Base-by-base conservation (phyloP, 2,113 vertebrate genomes). In the Bujurquina vittata region DNA sequence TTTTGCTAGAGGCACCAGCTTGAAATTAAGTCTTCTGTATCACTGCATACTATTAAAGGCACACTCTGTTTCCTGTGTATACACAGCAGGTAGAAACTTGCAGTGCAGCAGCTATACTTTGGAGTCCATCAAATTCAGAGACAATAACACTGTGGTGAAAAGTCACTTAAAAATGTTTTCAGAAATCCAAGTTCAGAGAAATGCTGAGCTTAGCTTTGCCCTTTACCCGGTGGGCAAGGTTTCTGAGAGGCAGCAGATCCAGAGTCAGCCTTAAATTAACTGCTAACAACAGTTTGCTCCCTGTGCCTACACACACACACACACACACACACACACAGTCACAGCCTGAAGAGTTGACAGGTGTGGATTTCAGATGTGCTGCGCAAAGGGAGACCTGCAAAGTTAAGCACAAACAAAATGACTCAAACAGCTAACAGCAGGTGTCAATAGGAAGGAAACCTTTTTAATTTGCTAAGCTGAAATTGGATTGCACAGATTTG, bases 231-330 rank as follows among this genome's bases (percentile, higher is more conserved):
- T 60, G 37, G 83, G 26, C n/a, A 80, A 78, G 61, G 40, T 77
- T 83, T 57, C 46, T 58, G 59, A 56, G 83, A n/a, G 72, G 62
- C 20, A 54, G 62, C 43, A 75, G 52, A 84, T 81, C 84, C 79
- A 78, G 75, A 79, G 86, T 87, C 88, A 87, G 81, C 79, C 63
- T 80, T 74, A 84, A 91, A 89, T 86, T 20, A 90, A 86, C 84
- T 81, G 79, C 82, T 81, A 74, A 81, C 54, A 78, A 79, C 75
- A 69, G 49, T 83, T 76, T 81, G 54, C 37, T 77, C 62, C 17
- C 40, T 60, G 20, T 83, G 78, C 61, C 65, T 84, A 35, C 33
- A 35, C 33, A 35, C 33, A 35, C 33, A 35, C 33, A 35, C 33
- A 35, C 33, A 35, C 33, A 35, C 69, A 81, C 65, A 55, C 58